Evolutionary conservation across 2,113 vertebrate species (phyloP), one percentile per base, ranked within the genome.

Genomic region (Cynopterus brachyotis): DNA sequence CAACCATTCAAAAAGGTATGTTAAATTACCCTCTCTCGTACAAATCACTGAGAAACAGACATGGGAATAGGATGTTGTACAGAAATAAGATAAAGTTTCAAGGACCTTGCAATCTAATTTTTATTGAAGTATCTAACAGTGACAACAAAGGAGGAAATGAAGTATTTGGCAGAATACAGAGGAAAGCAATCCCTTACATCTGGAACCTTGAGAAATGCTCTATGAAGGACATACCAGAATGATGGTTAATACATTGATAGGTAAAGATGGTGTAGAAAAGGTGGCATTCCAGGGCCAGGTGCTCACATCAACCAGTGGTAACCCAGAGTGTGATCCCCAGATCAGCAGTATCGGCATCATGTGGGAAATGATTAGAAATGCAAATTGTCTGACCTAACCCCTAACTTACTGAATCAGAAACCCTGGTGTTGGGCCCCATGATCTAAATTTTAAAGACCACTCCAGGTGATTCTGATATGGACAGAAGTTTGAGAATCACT

Each of bases 21-120:
- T 28, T 42, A 59, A 95, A 81, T 26, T 72, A 84, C 40, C 9
- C 7, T 66, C 53, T 89, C 53, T 69, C 64, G 4, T n/a, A 55
- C 35, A 50, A 53, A 92, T 72, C 64, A 37, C 19, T 75, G 57
- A 91, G 5, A 32, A 37, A 84, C 28, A 69, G 70, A 86, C 57
- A 45, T 30, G 45, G 30, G n/a, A 19, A 26, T 16, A 72, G 70
- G 76, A 72, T 78, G 60, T n/a, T 72, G 2, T 40, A 89, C 2
- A 90, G 78, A 72, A 90, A 91, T 73, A 55, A 97, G 72, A 95
- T 59, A 37, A 85, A 53, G 45, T 35, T 62, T 87, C 42, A 70
- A 70, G 30, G 70, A 69, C 19, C 5, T 84, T 59, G 53, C 47
- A 64, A 70, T 81, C 9, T 53, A 75, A 94, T 62, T 95, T 13